Conservation (phyloP, 2,888 invertebrate genomes). For the Amphipyra tragopoginis region DNA sequence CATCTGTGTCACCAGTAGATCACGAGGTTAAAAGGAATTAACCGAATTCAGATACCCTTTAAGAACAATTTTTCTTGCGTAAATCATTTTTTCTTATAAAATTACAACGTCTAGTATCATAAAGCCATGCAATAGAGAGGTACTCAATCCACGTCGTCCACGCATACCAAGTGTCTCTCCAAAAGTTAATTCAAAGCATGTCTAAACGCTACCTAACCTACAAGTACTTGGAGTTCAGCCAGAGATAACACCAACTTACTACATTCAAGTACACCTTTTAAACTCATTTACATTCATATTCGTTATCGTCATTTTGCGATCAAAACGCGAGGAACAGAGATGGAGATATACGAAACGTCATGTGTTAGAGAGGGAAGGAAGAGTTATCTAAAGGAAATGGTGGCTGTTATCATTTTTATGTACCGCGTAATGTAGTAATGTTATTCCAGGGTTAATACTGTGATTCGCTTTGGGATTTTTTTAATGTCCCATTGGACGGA, state of each 20-base stretch:
- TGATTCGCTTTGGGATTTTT: constrained; percentile 20
- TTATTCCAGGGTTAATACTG: constrained; percentile 37
- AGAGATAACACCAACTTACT: constrained; percentile 63
- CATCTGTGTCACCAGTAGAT: no score
- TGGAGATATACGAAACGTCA: constrained; percentile 18
- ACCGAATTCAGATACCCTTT: no score
- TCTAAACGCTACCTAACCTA: constrained; percentile 44
- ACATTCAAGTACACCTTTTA: constrained; percentile 58
- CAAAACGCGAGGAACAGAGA: constrained; percentile 41
- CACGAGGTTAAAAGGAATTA: no score
- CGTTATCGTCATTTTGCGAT: constrained; percentile 57
- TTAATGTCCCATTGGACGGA: not conserved
- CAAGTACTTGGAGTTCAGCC: constrained; percentile 57
- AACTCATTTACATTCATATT: constrained; percentile 65
- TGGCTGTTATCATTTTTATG: constrained; percentile 48
- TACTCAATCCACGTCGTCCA: constrained; percentile 3
- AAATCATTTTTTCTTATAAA: no score
- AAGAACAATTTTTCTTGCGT: no score
- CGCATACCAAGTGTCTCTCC: constrained; percentile 19
- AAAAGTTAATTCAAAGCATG: constrained; percentile 35
- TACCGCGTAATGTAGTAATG: constrained; percentile 35
- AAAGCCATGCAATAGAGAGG: not conserved
- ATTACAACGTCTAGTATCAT: no score
- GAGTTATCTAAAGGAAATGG: constrained; percentile 43
- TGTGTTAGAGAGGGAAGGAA: constrained; percentile 24